Percentiles rank a stretch among this genome's conserved stretches.
Evolutionary conservation across 1,140 invertebrate species (phyloP).

Genomic region (Aphelinus atriplicis): DNA sequence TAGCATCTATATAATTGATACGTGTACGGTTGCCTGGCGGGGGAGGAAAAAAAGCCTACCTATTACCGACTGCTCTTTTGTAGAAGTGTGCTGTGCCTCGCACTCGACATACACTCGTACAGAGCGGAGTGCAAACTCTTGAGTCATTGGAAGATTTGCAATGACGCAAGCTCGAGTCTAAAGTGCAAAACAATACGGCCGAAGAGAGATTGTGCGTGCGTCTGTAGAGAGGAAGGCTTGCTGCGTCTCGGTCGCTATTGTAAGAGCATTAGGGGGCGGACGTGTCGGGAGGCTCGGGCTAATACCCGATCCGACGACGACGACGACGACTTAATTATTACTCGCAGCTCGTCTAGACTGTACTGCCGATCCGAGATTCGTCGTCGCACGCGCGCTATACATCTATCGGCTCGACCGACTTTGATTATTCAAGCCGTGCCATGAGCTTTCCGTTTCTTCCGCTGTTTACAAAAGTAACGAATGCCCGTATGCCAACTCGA

Average conservation of each 20-base stretch:
- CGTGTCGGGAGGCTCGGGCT: background rate
- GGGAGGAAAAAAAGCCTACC: too few species aligned
- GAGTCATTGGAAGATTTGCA: too few species aligned
- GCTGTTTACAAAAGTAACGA: background rate
- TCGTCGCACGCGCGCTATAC: background rate
- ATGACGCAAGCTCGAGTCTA: too few species aligned
- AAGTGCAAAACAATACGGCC: background rate
- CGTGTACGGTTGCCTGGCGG: too few species aligned
- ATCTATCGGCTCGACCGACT: too few species aligned
- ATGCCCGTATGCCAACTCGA: background rate
- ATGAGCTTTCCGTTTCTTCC: background rate
- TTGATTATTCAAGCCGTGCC: background rate
- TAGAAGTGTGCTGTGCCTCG: too few species aligned
- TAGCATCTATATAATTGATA: too few species aligned
- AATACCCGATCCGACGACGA: slow-evolving; percentile 8
- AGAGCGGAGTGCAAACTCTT: too few species aligned
- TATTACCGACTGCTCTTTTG: too few species aligned
- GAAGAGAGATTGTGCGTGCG: background rate
- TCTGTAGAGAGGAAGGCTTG: too few species aligned
- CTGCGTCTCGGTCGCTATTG: background rate
- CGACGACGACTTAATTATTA: slow-evolving; percentile 25
- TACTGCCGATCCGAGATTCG: background rate
- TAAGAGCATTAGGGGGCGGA: background rate
- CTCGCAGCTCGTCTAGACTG: slow-evolving; percentile 17
- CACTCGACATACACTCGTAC: too few species aligned